Evolutionary conservation across 2,113 vertebrate genomes (phyloP), one percentile per base, ranked within the genome.

Genomic region (Caretta caretta): DNA sequence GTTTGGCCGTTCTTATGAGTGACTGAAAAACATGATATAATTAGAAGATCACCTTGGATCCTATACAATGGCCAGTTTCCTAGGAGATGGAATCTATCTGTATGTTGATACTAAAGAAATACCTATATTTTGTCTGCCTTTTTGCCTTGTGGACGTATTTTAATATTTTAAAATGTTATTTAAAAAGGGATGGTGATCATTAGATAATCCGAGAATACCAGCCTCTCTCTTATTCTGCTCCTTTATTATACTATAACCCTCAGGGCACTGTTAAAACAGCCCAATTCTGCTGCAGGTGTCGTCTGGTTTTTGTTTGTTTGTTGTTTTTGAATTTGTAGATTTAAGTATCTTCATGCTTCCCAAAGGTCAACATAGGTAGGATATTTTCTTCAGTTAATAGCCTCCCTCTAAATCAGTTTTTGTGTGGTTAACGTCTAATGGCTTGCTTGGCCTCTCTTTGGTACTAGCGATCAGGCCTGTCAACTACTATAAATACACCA

Each of bases 381-480:
- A 49, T 90, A 24, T 93, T 90, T 56, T 91, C 65, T 94, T 93
- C 22, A 84, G 84, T 49, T 93, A 90, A 93, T 93, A 97, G 51
- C 38, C 72, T 94, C 91, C 95, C 94, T 95, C 81, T 94, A 94
- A 97, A 94, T 87, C 38, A 90, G 87, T 86, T 91, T 89, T 92
- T 95, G 87, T 65, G 91, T 93, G 84, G 86, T 84, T 97, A 95
- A 92, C 49, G 31, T 96, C 83, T 96, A 93, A 92, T 83, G 95
- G 54, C 75, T 80, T 95, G 90, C 91, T 48, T 84, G 80, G 22
- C 93, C 87, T 94, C 42, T 97, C 76, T 96, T 96, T 95, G 92
- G 69, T 96, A 94, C 49, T 25, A 96, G 8, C 6, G 91, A 93
- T 88, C 84, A 94, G 87, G 90, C 88, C 80, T 95, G 89, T 95